Evolutionary conservation across 2,113 vertebrate species (phyloP).

Genomic region (Callorhinus ursinus): DNA sequence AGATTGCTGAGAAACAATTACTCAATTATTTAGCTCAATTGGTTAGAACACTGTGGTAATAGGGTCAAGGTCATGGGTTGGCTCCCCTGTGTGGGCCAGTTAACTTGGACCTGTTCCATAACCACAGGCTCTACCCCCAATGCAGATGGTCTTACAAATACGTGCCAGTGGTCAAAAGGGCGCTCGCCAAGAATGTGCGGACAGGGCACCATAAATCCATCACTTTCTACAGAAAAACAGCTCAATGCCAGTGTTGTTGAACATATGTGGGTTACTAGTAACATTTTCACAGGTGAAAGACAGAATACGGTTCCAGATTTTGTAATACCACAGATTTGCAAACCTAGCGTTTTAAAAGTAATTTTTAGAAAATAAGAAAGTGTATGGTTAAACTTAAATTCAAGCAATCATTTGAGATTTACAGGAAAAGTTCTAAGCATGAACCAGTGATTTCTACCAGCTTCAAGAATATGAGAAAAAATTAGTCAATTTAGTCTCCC

Average conservation of each 20-base stretch:
- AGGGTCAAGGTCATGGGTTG: constrained; percentile 77
- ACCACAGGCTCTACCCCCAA: constrained; percentile 52
- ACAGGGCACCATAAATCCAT: constrained; percentile 57
- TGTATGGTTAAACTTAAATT: constrained; percentile 18
- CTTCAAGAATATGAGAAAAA: not conserved
- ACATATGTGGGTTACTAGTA: not conserved
- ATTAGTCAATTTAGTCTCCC: not conserved
- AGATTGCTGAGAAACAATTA: constrained; percentile 76
- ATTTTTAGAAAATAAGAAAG: constrained; percentile 26
- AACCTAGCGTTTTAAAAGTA: not conserved
- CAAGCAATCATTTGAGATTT: constrained; percentile 29
- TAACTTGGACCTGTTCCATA: constrained; percentile 71
- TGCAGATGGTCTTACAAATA: constrained; percentile 55
- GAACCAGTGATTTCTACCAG: constrained; percentile 1
- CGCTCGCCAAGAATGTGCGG: constrained; percentile 57
- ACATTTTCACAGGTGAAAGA: constrained; percentile 65
- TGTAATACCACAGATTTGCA: not conserved
- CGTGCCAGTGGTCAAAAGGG: constrained; percentile 74
- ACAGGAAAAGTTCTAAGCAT: constrained; percentile 6
- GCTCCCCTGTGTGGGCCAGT: constrained; percentile 69
- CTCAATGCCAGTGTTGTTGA: constrained; percentile 60
- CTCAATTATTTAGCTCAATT: constrained; percentile 73
- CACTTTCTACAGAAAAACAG: constrained; percentile 59
- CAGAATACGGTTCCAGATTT: constrained; percentile 16
- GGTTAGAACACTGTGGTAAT: constrained; percentile 72